Evolutionary conservation across 2,888 invertebrate genomes (phyloP), one percentile per base, ranked within the genome.

Genomic region (Coleophora deauratella): DNA sequence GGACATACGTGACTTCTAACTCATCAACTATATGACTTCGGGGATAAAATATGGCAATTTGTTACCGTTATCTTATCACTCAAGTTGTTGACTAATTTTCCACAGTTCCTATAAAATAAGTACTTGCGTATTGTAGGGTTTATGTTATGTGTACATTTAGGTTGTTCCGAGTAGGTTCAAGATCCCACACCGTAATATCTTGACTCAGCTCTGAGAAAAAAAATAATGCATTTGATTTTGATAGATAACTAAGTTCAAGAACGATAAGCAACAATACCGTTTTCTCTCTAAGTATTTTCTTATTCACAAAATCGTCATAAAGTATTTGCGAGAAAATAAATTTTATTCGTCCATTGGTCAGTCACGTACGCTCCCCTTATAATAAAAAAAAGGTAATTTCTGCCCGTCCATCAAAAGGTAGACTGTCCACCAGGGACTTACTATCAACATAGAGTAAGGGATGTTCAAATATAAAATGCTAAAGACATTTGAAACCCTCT

Each of bases 1-100:
- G 78, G 77, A 75, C 69, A 62, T 70, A 81, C 80, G 81, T 80
- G 82, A 71, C 77, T 76, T 70, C 64, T 67, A 56, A 56, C 64
- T 69, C 66, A 73, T 77, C 75, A 75, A 65, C 59, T 68, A 62
- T 66, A 64, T 57, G 64, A 66, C 60, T 64, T 58, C 59, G 55
- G 65, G 68, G 67, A 65, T 70, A 62, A 67, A 65, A 62, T 55
- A 60, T 21, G 21, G 58, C 68, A 60, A 74, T 77, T 74, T 75
- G 63, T 66, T 62, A 58, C 63, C 13, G 21, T 21, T 21, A 21
- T 21, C 21, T 21, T 21, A 21, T 21, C 21, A 21, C 6, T 3
- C 21, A 6, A 21, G 3, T 21, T 21, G 21, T 21, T 21, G 21
- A 4, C 21, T 21, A 21, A 21, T 21, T 21, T 21, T 4, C 3